These are phyloP conservation scores for Hippocampus guttulatus DNA, from an alignment of 2,113 vertebrate genomes.

Conservation along the genomic window DNA sequence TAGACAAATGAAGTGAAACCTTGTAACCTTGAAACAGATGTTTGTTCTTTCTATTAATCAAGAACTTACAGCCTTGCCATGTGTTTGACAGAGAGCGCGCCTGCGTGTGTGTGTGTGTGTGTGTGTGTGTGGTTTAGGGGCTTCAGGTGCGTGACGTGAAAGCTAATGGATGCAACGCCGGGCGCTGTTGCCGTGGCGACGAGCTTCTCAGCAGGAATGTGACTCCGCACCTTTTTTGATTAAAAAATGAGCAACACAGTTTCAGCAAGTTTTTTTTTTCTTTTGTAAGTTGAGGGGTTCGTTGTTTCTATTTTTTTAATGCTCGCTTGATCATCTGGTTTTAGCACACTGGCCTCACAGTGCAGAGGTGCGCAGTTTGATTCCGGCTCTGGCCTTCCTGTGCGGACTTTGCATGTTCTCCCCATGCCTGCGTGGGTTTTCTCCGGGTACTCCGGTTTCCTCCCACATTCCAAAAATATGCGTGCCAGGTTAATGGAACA, in stretches of 20 bases:
- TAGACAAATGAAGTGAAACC: background rate
- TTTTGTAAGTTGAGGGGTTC: too few species aligned
- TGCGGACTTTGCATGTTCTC: too few species aligned
- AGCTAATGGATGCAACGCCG: conserved; percentile 30
- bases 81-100: background rate
- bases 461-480: too few species aligned
- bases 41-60: background rate
- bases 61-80: background rate
- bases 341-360: too few species aligned
- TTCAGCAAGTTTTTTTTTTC: too few species aligned
- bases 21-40: background rate
- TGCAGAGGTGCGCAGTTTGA: too few species aligned
- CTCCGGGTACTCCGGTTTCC: too few species aligned
- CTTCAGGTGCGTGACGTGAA: conserved; percentile 42
- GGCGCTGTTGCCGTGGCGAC: background rate
- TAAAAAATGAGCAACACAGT: background rate
- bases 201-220: background rate
- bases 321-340: too few species aligned
- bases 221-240: conserved; percentile 6
- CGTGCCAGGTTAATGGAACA: too few species aligned
- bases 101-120: background rate
- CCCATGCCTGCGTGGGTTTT: too few species aligned
- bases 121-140: conserved; percentile 10
- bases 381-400: too few species aligned
- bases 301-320: too few species aligned